Evolutionary conservation across 2,113 vertebrate species (phyloP), one percentile per base, ranked within the genome.

Genomic region (Poeciliopsis prolifica): DNA sequence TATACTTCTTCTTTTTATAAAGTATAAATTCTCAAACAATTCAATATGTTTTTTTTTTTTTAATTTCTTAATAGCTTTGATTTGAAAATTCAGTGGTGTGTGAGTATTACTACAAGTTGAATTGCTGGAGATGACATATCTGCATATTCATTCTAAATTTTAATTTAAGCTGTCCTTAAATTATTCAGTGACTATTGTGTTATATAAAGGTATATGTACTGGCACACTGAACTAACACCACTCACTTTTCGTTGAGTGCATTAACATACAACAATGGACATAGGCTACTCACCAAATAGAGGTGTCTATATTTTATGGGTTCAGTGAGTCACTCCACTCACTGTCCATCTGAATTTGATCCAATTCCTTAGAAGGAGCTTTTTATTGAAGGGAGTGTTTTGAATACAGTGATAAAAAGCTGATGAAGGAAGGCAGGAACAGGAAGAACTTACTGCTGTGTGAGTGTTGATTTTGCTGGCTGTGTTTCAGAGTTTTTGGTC

Each of bases 391-490:
- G 61, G 33, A 19, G 51, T 77, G 68, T 37, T 77, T 42, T 51
- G 66, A 63, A 58, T 29, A 61, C 6, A 79, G 31, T 60, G 8
- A 75, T 44, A 72, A 58, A 48, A 72, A 68, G 37, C 65, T 67
- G 65, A 65, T 5, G 29, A 65, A 77, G 48, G 14, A n/a, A 72
- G 75, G 63, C 24, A 64, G 69, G 5, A 31, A 74, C 68, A 69
- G 66, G 33, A 71, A 66, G 78, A 69, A 29, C 40, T 63, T 31
- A 37, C 30, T 33, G 40, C 42, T 67, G 77, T 68, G 79, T 65
- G 30, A 63, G 12, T 63, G 77, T 80, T 82, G 83, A 83, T 88
- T 88, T 79, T 4, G 78, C 29, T 77, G 65, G 78, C 42, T 66
- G 74, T 30, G 74, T 72, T 86, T 62, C 63, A 63, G 68, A 29